Evolutionary conservation across 1,140 invertebrate genomes (phyloP).

Genomic region (Zaprionus ornatus): DNA sequence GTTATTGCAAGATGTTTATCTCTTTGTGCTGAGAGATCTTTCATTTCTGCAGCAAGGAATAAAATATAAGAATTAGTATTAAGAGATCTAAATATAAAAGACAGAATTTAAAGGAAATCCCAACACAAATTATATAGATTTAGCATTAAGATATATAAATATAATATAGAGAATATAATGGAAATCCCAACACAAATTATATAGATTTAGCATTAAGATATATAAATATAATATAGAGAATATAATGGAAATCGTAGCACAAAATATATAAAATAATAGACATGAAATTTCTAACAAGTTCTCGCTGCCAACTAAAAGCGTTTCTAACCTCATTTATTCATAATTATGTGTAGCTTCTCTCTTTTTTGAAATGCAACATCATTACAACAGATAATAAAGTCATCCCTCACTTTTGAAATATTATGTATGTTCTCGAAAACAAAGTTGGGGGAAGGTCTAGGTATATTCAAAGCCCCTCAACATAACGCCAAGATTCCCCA

Average conservation of each 20-base stretch:
- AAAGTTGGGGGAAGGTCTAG: slow-evolving; percentile 14
- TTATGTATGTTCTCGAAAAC: neutral
- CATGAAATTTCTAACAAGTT: no score
- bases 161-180: no score
- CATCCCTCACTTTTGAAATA: slow-evolving; percentile 7
- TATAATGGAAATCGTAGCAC: no score
- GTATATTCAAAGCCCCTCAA: slow-evolving; percentile 21
- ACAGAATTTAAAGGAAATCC: no score
- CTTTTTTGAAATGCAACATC: neutral
- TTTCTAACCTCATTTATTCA: neutral
- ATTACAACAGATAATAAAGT: slow-evolving; percentile 22
- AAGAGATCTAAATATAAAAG: neutral
- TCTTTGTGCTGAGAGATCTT: slow-evolving; percentile 5
- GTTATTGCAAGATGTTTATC: slow-evolving; percentile 19
- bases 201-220: no score
- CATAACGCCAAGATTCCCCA: slow-evolving; percentile 5
- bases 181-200: no score
- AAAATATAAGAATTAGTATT: no score
- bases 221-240: no score
- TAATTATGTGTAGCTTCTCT: neutral
- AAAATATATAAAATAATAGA: no score
- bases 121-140: no score
- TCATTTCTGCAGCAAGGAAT: neutral
- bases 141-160: no score
- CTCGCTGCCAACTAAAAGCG: neutral